Evolutionary conservation across 2,888 invertebrate genomes (phyloP).

Genomic region (Pogonocherus hispidulus): DNA sequence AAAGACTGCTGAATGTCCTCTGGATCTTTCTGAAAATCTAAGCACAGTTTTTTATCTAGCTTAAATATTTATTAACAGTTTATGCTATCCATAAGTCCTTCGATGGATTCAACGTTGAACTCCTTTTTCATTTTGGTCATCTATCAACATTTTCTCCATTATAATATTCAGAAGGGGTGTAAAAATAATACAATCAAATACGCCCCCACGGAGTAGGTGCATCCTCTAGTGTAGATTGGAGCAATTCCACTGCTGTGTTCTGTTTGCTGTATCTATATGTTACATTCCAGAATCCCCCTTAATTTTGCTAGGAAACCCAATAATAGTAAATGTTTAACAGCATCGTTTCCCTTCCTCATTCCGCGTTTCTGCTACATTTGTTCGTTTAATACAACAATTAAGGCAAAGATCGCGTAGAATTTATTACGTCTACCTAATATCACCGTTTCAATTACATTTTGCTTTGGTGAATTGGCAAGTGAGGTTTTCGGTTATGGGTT

Average conservation of each 20-base stretch:
- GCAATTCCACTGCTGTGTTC: background rate
- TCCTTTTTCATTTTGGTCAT: too few species aligned
- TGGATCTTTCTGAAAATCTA: too few species aligned
- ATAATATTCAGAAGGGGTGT: too few species aligned
- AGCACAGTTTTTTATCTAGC: too few species aligned
- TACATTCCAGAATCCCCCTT: constrained; percentile 13
- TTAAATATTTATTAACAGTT: too few species aligned
- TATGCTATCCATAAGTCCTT: too few species aligned
- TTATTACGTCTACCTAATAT: constrained; percentile 46
- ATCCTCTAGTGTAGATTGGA: too few species aligned
- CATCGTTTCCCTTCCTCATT: constrained; percentile 52
- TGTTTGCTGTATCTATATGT: constrained; percentile 1
- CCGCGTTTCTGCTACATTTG: constrained; percentile 55
- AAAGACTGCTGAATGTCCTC: too few species aligned
- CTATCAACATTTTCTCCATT: too few species aligned
- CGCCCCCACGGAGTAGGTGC: too few species aligned
- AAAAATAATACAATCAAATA: too few species aligned
- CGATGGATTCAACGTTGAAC: too few species aligned
- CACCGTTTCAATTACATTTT: constrained; percentile 48
- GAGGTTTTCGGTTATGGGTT: constrained; percentile 44
- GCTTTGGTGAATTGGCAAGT: constrained; percentile 50
- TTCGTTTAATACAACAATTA: constrained; percentile 56
- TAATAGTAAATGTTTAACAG: constrained; percentile 56
- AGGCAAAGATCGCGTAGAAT: constrained; percentile 53
- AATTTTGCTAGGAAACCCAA: constrained; percentile 45